Percentiles rank a stretch among this genome's conserved stretches.
Evolutionary conservation across 2,888 invertebrate species (phyloP).

Genomic region (Drosophila ezoana): DNA sequence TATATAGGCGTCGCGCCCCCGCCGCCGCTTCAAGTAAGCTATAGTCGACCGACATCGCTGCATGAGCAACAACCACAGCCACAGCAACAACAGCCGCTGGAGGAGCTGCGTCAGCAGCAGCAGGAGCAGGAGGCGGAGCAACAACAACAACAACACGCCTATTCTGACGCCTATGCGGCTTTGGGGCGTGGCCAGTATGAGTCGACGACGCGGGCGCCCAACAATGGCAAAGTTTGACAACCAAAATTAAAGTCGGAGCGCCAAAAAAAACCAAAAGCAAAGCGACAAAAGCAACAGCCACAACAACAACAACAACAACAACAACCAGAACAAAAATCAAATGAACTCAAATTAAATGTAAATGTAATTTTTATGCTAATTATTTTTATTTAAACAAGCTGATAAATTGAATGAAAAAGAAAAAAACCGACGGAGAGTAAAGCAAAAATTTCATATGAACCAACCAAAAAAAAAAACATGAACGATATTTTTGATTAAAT

Average conservation of each 20-base stretch:
- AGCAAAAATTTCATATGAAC: slow-evolving; percentile 55
- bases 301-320: slow-evolving; percentile 57
- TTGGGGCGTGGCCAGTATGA: slow-evolving; percentile 84
- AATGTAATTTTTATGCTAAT: slow-evolving; percentile 84
- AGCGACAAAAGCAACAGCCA: slow-evolving; percentile 59
- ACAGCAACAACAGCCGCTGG: slow-evolving; percentile 36
- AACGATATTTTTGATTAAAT: slow-evolving; percentile 77
- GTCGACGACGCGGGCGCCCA: slow-evolving; percentile 80
- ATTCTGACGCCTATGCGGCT: slow-evolving; percentile 85
- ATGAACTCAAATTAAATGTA: slow-evolving; percentile 84
- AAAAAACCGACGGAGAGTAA: slow-evolving; percentile 21
- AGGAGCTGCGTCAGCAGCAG: slow-evolving; percentile 47
- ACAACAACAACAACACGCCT: slow-evolving; percentile 55
- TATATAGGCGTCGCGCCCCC: slow-evolving; percentile 84
- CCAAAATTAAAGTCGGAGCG: slow-evolving; percentile 64
- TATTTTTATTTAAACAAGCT: slow-evolving; percentile 81
- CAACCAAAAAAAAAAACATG: slow-evolving; percentile 53
- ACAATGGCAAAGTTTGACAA: slow-evolving; percentile 76
- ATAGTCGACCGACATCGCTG: slow-evolving; percentile 84
- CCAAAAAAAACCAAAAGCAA: slow-evolving; percentile 75
- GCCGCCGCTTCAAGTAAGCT: slow-evolving; percentile 85
- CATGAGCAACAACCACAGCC: slow-evolving; percentile 73
- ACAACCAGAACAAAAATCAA: slow-evolving; percentile 81
- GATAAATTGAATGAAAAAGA: slow-evolving; percentile 22
- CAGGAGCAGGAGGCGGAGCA: slow-evolving; percentile 63